Conservation (phyloP, 2,113 vertebrate species). For the Bambusicola thoracicus region DNA sequence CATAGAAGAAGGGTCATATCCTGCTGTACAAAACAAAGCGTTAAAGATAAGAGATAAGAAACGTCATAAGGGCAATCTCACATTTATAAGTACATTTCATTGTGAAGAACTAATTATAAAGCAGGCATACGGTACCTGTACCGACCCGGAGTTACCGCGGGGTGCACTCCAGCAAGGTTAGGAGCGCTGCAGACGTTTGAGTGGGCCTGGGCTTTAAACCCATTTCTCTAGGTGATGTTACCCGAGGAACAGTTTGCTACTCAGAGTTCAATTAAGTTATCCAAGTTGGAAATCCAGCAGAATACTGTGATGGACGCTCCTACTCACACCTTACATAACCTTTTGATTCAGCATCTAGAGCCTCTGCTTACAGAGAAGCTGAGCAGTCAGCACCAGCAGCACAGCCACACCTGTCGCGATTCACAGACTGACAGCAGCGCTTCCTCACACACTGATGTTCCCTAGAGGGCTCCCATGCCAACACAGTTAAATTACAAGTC, state of each 20-base stretch:
- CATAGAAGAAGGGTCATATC: constrained; percentile 50
- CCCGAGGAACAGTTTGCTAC: background rate
- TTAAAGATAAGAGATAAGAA: constrained; percentile 44
- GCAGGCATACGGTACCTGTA: background rate
- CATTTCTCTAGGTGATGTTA: background rate
- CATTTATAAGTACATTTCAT: background rate
- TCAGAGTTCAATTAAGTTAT: background rate
- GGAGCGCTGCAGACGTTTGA: background rate
- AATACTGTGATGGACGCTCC: background rate
- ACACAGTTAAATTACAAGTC: background rate
- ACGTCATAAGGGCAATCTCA: background rate
- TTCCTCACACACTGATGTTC: background rate
- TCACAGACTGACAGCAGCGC: background rate
- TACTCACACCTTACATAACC: background rate
- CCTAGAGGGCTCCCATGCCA: background rate
- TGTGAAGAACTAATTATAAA: background rate
- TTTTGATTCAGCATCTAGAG: background rate
- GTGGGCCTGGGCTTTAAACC: background rate
- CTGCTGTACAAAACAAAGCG: constrained; percentile 50
- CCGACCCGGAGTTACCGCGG: background rate
- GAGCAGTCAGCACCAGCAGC: background rate
- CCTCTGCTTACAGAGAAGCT: background rate
- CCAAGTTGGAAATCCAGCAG: background rate
- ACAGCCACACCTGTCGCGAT: background rate
- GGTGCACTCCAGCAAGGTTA: background rate